These are phyloP conservation scores for Stratiomys singularior DNA, from an alignment of 2,888 invertebrate species.

Conservation along the genomic window DNA sequence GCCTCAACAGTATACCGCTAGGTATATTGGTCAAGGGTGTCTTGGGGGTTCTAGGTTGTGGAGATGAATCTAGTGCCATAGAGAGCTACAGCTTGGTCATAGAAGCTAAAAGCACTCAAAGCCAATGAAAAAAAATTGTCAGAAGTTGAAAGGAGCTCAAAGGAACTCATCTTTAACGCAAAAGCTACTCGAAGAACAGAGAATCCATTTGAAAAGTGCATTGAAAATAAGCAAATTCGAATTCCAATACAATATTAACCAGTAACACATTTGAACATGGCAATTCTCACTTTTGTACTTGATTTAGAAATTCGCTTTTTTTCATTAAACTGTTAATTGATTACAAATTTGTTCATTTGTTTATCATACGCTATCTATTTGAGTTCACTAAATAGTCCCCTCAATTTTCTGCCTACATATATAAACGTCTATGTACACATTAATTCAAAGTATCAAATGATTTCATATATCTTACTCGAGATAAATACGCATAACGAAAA, in stretches of 20 bases:
- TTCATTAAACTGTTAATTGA: constrained; percentile 27
- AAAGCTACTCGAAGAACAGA: too few species aligned
- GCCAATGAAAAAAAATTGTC: too few species aligned
- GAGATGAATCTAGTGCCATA: too few species aligned
- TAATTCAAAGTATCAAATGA: not conserved
- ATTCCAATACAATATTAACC: not conserved
- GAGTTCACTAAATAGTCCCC: not conserved
- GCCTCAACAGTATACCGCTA: too few species aligned
- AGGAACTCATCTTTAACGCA: too few species aligned
- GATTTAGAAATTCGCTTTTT: constrained; percentile 46
- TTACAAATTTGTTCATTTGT: constrained; percentile 35
- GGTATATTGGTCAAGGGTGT: too few species aligned
- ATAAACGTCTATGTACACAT: not conserved
- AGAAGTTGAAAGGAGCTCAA: too few species aligned
- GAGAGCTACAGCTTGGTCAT: too few species aligned
- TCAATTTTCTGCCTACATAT: not conserved
- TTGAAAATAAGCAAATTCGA: too few species aligned
- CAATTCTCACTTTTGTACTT: constrained; percentile 41
- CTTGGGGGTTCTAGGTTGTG: too few species aligned
- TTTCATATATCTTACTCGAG: not conserved
- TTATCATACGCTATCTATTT: constrained; percentile 15
- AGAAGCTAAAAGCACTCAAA: too few species aligned
- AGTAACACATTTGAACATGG: not conserved
- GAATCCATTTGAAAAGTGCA: too few species aligned
- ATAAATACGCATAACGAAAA: not conserved